Evolutionary conservation across 1,140 invertebrate species (phyloP), one percentile per base, ranked within the genome.

Genomic region (Heliconius nattereri): DNA sequence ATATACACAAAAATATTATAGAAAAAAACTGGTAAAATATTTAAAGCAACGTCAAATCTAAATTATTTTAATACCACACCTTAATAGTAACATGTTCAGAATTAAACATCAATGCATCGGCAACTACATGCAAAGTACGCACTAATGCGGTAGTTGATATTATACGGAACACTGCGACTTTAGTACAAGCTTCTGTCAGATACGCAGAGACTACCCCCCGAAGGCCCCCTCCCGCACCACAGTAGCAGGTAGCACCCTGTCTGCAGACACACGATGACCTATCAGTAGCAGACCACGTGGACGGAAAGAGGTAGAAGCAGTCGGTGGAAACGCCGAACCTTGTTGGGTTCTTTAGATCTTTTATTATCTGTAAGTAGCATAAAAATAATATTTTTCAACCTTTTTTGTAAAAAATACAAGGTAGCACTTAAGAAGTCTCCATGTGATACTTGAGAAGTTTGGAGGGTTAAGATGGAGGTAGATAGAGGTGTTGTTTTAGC

Each of bases 41-140:
- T 35, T 35, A 45, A 45, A 52, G 49, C 40, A 11, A 13, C 40
- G 13, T 45, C 0, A 45, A 20, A 20, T 52, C 19, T 0, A 19
- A 52, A 52, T 52, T 7, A 52, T 20, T 52, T 19, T 20, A n/a
- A 11, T 45, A 45, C 40, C 1, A 80, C 74, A 91, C 91, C 83
- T 88, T 35, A 8, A 92, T 73, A 40, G 86, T 87, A 16, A 92
- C 54, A 77, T 91, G 87, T 2, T 85, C 77, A 0, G 85, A 79
- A 1, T 72, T 78, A 76, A 86, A 91, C 76, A 84, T 29, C 66
- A 92, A 13, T 0, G 88, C 40, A 74, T 92, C 91, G 13, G 91
- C 91, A 2, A 92, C 73, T n/a, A 92, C 26, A 37, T 84, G 74
- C 60, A 92, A 75, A 11, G 78, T 75, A 9, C 91, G 77, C 2